Percentiles rank a stretch among this genome's conserved stretches.
These are phyloP conservation scores for Drosophila percnosoma DNA, from an alignment of 2,888 invertebrate genomes.

Conservation along the genomic window DNA sequence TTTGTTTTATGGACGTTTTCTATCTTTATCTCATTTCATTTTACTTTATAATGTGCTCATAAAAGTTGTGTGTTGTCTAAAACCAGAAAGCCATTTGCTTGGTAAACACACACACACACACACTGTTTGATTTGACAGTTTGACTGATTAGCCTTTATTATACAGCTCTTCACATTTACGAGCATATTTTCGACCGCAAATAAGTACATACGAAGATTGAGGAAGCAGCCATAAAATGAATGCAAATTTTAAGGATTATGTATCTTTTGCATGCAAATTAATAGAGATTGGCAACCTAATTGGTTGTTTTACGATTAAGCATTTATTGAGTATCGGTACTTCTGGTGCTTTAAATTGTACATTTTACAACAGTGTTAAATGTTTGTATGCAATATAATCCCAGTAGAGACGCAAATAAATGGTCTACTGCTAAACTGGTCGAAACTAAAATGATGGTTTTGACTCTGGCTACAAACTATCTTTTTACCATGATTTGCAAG, in stretches of 20 bases:
- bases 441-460: not conserved
- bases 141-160: slow-evolving; percentile 57
- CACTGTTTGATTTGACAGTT: slow-evolving; percentile 28
- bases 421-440: not conserved
- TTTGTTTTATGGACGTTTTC: slow-evolving; percentile 52
- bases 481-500: not conserved
- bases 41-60: slow-evolving; percentile 60
- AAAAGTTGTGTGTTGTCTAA: slow-evolving; percentile 46
- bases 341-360: too few species aligned
- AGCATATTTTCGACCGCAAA: slow-evolving; percentile 38
- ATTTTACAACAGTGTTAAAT: not conserved
- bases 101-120: not conserved
- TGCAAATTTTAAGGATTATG: slow-evolving; percentile 18
- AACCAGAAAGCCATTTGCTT: slow-evolving; percentile 52
- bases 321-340: not conserved
- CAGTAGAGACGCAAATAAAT: not conserved
- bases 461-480: not conserved
- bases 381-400: not conserved
- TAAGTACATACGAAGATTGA: slow-evolving; percentile 6
- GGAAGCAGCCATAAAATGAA: slow-evolving; percentile 14
- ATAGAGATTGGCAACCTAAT: slow-evolving; percentile 8
- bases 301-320: not conserved
- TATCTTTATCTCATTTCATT: slow-evolving; percentile 9
- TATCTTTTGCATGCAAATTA: slow-evolving; percentile 22
- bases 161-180: slow-evolving; percentile 54